These are phyloP conservation scores for Hippopotamyrus pictus DNA, from an alignment of 2,797 vertebrate genomes.

Conservation along the genomic window DNA sequence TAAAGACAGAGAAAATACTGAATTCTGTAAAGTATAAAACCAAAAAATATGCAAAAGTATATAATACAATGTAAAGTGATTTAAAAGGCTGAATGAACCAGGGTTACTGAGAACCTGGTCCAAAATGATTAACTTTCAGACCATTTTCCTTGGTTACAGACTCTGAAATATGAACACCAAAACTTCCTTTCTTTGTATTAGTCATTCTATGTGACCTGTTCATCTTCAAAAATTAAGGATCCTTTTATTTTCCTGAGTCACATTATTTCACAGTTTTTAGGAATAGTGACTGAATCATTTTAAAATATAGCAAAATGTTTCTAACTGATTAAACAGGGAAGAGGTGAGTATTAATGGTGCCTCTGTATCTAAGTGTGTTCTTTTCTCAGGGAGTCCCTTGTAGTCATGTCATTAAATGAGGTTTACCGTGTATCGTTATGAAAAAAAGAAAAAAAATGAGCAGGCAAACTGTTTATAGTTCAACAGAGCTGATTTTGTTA, in stretches of 20 bases:
- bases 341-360: background rate
- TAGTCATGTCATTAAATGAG: background rate
- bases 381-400: background rate
- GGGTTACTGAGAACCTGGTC: background rate
- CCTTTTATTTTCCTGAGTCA: background rate
- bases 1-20: background rate
- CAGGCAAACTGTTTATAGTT: background rate
- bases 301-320: background rate
- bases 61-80: background rate
- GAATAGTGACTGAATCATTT: background rate
- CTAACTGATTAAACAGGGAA: background rate
- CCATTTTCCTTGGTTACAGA: background rate
- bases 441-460: background rate
- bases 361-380: background rate
- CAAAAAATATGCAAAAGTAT: background rate
- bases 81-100: background rate
- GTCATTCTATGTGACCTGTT: background rate
- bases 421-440: background rate
- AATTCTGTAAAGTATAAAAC: background rate
- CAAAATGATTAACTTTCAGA: background rate
- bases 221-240: background rate
- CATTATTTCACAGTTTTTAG: background rate
- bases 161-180: background rate
- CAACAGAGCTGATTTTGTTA: background rate
- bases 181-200: background rate